Evolutionary conservation across 2,888 invertebrate genomes (phyloP).

Genomic region (Caenorhabditis wallacei): DNA sequence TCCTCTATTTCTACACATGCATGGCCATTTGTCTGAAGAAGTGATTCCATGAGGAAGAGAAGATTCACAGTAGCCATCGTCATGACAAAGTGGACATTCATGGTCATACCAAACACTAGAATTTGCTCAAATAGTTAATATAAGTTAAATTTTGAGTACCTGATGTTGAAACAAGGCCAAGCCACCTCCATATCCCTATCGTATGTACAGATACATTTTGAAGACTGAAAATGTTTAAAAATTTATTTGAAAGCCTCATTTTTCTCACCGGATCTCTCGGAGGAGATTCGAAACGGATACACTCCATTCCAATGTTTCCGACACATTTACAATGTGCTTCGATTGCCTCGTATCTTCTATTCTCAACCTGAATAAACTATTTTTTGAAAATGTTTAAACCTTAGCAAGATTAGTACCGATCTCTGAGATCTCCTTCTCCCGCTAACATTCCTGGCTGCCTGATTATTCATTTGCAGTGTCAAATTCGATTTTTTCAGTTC

Average conservation of each 20-base stretch:
- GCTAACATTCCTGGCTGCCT: constrained; percentile 13
- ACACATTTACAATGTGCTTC: constrained; percentile 78
- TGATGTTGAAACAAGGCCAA: constrained; percentile 76
- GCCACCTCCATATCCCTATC: constrained; percentile 71
- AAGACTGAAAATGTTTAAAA: constrained; percentile 57
- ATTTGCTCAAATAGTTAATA: neutral
- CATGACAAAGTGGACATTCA: constrained; percentile 71
- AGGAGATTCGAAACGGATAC: constrained; percentile 75
- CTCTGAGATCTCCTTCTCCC: constrained; percentile 63
- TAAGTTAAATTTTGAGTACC: constrained; percentile 53
- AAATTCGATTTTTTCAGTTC: constrained; percentile 62
- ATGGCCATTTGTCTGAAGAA: constrained; percentile 64
- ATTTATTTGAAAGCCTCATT: neutral
- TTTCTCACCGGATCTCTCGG: constrained; percentile 68
- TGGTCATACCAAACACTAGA: constrained; percentile 77
- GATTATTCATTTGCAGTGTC: constrained; percentile 28
- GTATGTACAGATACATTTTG: constrained; percentile 77
- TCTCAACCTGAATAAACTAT: constrained; percentile 46
- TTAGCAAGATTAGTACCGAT: constrained; percentile 27
- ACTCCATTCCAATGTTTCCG: constrained; percentile 76
- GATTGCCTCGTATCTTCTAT: constrained; percentile 72
- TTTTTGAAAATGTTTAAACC: neutral
- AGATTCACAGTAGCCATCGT: constrained; percentile 74
- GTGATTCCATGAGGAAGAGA: constrained; percentile 49
- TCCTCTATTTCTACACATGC: constrained; percentile 73